phyloP scores from a whole-genome alignment of 2,888 invertebrate genomes.

The Strigamia maritima region DNA sequence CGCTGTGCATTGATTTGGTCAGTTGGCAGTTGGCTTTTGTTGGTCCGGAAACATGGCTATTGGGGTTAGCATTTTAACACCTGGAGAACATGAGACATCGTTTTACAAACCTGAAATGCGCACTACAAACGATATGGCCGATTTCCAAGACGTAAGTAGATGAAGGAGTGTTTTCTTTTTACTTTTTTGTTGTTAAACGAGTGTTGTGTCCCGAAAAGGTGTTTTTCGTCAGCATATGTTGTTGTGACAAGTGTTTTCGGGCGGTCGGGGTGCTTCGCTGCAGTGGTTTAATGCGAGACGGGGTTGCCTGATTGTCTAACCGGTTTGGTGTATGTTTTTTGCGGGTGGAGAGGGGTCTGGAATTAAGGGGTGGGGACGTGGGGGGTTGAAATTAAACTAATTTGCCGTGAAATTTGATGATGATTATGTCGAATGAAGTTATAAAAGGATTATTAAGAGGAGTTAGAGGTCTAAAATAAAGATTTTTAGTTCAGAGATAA shows the following conservation, averaged over 20 bases:
- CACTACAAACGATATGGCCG: background rate
- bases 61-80: conserved; percentile 12
- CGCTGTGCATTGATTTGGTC: conserved; percentile 2
- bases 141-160: conserved; percentile 1
- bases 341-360: no score
- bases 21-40: background rate
- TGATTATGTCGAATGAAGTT: no score
- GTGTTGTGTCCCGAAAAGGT: background rate
- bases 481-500: no score
- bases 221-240: background rate
- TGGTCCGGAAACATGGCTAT: background rate
- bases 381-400: no score
- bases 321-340: no score
- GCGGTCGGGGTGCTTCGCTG: background rate
- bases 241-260: background rate
- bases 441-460: no score
- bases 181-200: background rate
- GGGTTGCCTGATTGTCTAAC: background rate
- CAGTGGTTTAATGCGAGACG: background rate
- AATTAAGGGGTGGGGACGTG: no score
- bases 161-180: background rate
- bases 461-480: no score
- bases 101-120: background rate
- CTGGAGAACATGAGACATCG: background rate
- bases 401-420: no score